Evolutionary conservation across 2,888 invertebrate genomes (phyloP).

Genomic region (Stenichneumon culpator): DNA sequence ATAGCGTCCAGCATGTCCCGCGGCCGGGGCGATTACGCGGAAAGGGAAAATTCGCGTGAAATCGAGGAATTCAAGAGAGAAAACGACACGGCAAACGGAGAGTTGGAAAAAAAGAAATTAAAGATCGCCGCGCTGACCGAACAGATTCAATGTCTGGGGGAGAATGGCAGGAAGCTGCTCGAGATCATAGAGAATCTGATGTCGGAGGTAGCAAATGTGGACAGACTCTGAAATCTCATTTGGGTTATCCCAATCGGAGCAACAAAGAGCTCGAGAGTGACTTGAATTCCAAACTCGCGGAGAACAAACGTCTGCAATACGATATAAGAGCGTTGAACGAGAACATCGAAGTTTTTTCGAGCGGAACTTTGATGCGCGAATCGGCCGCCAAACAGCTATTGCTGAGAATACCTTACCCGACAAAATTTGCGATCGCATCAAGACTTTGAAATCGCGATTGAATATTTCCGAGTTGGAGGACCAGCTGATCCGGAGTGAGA

Average conservation of each 20-base stretch:
- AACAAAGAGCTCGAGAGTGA: slow-evolving; percentile 70
- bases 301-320: slow-evolving; percentile 70
- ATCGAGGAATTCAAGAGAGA: slow-evolving; percentile 66
- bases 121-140: slow-evolving; percentile 65
- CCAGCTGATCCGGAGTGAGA: slow-evolving; percentile 30
- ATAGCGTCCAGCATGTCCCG: slow-evolving; percentile 52
- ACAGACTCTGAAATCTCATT: slow-evolving; percentile 67
- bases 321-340: slow-evolving; percentile 57
- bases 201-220: slow-evolving; percentile 67
- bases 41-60: slow-evolving; percentile 48
- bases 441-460: slow-evolving; percentile 39
- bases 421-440: slow-evolving; percentile 53
- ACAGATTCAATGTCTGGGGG: slow-evolving; percentile 60
- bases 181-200: slow-evolving; percentile 69
- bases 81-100: slow-evolving; percentile 61
- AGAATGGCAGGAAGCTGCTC: slow-evolving; percentile 69
- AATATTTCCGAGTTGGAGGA: slow-evolving; percentile 5
- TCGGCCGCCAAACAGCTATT: slow-evolving; percentile 42
- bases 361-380: slow-evolving; percentile 21
- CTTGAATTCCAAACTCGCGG: slow-evolving; percentile 63
- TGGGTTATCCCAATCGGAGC: slow-evolving; percentile 64
- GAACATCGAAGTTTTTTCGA: slow-evolving; percentile 63
- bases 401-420: slow-evolving; percentile 31
- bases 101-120: slow-evolving; percentile 59
- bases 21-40: slow-evolving; percentile 58